phyloP scores from a whole-genome alignment of 1,140 invertebrate species.

The Littorina saxatilis region DNA sequence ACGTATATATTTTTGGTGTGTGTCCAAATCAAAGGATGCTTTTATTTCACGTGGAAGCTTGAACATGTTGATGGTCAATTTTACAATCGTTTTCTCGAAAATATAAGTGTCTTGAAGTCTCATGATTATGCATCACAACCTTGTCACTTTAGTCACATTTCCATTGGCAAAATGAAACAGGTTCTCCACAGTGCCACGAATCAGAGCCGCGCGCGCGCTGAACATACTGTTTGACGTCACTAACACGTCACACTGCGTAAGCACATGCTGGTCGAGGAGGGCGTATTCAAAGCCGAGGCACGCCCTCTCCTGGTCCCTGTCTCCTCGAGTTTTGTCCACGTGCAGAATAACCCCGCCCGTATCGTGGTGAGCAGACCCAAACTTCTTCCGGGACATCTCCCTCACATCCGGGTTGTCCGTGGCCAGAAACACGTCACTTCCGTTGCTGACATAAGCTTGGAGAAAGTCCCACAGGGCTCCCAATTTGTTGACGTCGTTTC shows the following conservation, averaged over 20 bases:
- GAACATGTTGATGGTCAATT: neutral
- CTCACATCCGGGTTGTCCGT: constrained; percentile 17
- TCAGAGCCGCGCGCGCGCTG: neutral
- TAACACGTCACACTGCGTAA: constrained; percentile 11
- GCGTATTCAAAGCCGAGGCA: neutral
- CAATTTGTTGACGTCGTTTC: constrained; percentile 18
- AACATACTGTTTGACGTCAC: neutral
- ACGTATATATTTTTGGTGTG: neutral
- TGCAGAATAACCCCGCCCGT: constrained; percentile 47
- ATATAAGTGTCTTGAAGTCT: no score
- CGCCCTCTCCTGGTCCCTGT: neutral
- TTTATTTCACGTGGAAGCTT: neutral
- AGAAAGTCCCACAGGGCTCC: constrained; percentile 17
- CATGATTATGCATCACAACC: no score
- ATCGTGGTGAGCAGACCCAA: neutral
- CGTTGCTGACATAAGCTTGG: neutral
- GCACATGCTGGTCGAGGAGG: neutral
- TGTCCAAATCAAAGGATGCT: neutral
- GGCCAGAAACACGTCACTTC: constrained; percentile 26
- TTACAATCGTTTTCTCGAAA: no score
- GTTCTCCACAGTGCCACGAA: neutral
- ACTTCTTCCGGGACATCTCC: neutral
- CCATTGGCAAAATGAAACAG: neutral
- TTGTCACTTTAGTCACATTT: neutral
- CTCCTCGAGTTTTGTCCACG: constrained; percentile 33